These are phyloP conservation scores for Aurelia sp. DNA, from an alignment of 30 jellyfish, hydroid and myxozoan species.

Conservation along the genomic window DNA sequence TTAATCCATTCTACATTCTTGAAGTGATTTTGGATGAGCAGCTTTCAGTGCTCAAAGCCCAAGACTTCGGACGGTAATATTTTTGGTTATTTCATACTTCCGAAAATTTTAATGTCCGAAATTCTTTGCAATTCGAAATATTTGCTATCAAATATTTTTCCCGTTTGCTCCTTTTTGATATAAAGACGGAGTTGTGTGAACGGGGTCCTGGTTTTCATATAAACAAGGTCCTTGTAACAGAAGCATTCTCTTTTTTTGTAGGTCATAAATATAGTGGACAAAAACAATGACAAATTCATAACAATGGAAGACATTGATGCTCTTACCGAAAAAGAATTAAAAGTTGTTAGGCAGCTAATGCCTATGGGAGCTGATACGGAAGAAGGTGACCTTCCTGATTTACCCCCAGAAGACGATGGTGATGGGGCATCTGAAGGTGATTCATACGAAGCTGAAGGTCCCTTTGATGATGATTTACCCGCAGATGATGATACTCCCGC, in stretches of 20 bases:
- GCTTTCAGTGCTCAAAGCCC: too few relatives aligned
- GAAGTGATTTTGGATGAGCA: too few relatives aligned
- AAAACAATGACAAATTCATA: constrained; percentile 51
- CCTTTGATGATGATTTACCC: not conserved
- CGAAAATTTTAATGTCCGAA: too few relatives aligned
- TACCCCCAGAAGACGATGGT: constrained; percentile 23
- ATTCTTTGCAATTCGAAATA: too few relatives aligned
- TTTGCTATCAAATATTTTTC: too few relatives aligned
- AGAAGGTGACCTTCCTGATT: constrained; percentile 29
- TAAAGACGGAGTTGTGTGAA: too few relatives aligned
- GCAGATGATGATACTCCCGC: constrained; percentile 2
- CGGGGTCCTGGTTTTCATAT: too few relatives aligned
- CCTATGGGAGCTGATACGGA: constrained; percentile 66
- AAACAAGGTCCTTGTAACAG: too few relatives aligned
- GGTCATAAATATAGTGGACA: constrained; percentile 52
- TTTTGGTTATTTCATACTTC: too few relatives aligned
- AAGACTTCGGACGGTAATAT: too few relatives aligned
- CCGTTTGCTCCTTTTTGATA: too few relatives aligned
- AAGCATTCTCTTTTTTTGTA: not conserved
- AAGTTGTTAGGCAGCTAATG: constrained; percentile 33
- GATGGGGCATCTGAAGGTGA: not conserved
- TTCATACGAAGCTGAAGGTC: not conserved
- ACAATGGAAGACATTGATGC: constrained; percentile 73
- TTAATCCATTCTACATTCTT: too few relatives aligned
- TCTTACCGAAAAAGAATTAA: constrained; percentile 46